Base-by-base conservation (phyloP, 1,140 invertebrate genomes). In the Caenorhabditis briggsae region DNA sequence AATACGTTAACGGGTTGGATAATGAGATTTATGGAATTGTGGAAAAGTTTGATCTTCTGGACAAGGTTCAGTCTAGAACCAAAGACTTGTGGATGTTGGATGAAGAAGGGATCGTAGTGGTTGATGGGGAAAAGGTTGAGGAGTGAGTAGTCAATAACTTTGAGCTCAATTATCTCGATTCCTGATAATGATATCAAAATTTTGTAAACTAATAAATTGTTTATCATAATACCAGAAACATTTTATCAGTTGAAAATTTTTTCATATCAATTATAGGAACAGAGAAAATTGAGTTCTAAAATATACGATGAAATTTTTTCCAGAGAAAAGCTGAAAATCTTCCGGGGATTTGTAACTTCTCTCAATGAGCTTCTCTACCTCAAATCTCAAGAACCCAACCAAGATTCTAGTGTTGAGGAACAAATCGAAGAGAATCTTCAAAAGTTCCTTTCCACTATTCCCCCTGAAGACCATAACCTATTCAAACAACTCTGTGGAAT, bases 1-100 rank as follows among this genome's bases (percentile, higher is more conserved):
- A 82, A 64, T 86, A 82, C 55, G 53, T 86, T 0, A 86, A 86
- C 53, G 85, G 85, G 3, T n/a, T 53, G 2, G 78, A 86, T 18
- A 86, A 86, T 50, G 53, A 82, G n/a, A 55, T 86, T 25, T 86
- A 86, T 23, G 12, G 23, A 5, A 58, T 86, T 16, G 85, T 48
- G 2, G 53, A 86, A 23, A 64, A 82, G 23, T n/a, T 41, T 9
- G 64, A 43, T 78, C 14, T 65, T 16, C 16, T 85, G 8, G 16
- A 56, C 18, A 48, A 55, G 33, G 8, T 25, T 65, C 1, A 74
- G 65, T 33, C 23, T 3, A 82, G 46, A 43, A 61, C 41, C 7
- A 20, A 6, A 0, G 58, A 78, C 55, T 61, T 86, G 33, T 82
- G 65, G 84, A 82, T 78, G 50, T 25, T 46, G 14, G 46, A 23